Evolutionary conservation across 2,113 vertebrate genomes (phyloP).

Genomic region (Dinomys branickii): DNA sequence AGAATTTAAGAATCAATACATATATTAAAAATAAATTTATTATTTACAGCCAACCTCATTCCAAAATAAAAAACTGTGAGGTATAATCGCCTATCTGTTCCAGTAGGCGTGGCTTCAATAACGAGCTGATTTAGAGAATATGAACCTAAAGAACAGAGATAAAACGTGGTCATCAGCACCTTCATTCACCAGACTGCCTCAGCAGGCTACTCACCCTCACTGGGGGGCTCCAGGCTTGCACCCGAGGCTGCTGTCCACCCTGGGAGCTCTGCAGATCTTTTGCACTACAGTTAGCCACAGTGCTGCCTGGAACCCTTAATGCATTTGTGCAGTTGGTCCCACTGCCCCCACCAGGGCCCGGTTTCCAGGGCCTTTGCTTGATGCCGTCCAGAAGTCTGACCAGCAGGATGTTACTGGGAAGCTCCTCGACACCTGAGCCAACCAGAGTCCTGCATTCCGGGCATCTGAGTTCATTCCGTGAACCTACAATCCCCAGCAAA

Average conservation of each 20-base stretch:
- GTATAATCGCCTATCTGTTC: not conserved
- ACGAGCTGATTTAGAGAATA: constrained; percentile 48
- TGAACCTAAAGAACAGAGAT: not conserved
- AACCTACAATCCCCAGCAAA: constrained; percentile 95
- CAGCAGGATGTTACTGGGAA: constrained; percentile 98
- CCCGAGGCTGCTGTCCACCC: constrained; percentile 91
- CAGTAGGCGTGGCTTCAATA: not conserved
- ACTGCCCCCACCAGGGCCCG: constrained; percentile 82
- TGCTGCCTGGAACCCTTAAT: constrained; percentile 81
- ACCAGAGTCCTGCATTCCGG: constrained; percentile 97
- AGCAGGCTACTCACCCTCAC: constrained; percentile 92
- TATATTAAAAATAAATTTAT: not conserved
- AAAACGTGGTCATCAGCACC: not conserved
- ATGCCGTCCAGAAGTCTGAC: constrained; percentile 98
- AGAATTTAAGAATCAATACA: not conserved
- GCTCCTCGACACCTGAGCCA: constrained; percentile 95
- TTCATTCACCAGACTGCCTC: not conserved
- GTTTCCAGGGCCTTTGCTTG: constrained; percentile 95
- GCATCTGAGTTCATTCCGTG: constrained; percentile 96
- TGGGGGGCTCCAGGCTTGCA: constrained; percentile 94
- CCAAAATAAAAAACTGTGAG: not conserved
- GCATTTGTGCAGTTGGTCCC: constrained; percentile 82
- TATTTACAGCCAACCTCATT: constrained; percentile 7
- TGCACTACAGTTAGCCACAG: constrained; percentile 82
- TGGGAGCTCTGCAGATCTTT: constrained; percentile 90